phyloP scores from a whole-genome alignment of 2,888 invertebrate genomes.

The Clistopyga incitator region DNA sequence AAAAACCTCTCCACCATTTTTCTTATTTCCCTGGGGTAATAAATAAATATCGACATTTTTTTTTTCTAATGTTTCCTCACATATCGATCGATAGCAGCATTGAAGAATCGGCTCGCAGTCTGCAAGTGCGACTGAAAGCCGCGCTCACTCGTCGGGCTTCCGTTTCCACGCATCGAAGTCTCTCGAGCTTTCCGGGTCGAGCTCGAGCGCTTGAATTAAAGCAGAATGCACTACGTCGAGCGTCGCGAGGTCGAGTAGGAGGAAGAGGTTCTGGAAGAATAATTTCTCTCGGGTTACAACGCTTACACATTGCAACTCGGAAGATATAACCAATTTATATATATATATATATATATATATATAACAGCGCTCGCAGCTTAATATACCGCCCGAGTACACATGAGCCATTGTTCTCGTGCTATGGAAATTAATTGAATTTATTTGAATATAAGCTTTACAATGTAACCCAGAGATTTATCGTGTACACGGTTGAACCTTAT shows the following conservation, averaged over 20 bases:
- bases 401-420: conserved; percentile 82
- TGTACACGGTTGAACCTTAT: conserved; percentile 18
- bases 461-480: conserved; percentile 57
- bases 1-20: too few relatives aligned
- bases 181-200: conserved; percentile 55
- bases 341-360: conserved; percentile 19
- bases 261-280: conserved; percentile 58
- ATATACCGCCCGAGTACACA: conserved; percentile 54
- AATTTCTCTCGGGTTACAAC: conserved; percentile 64
- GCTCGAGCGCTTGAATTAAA: conserved; percentile 52
- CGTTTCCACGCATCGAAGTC: conserved; percentile 61
- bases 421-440: conserved; percentile 84
- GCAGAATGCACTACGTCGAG: conserved; percentile 40
- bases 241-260: conserved; percentile 51
- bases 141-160: background rate
- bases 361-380: conserved; percentile 47
- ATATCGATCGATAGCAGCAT: background rate
- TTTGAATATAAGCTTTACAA: conserved; percentile 79
- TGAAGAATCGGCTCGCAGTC: background rate
- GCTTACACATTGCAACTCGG: conserved; percentile 41
- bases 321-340: conserved; percentile 29
- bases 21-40: too few relatives aligned
- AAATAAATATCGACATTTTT: too few relatives aligned
- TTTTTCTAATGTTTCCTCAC: background rate
- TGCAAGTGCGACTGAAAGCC: background rate